Percentiles rank a stretch among this genome's conserved stretches.
These are phyloP conservation scores for Portunus trituberculatus DNA, from an alignment of 1,140 invertebrate species.

Conservation along the genomic window DNA sequence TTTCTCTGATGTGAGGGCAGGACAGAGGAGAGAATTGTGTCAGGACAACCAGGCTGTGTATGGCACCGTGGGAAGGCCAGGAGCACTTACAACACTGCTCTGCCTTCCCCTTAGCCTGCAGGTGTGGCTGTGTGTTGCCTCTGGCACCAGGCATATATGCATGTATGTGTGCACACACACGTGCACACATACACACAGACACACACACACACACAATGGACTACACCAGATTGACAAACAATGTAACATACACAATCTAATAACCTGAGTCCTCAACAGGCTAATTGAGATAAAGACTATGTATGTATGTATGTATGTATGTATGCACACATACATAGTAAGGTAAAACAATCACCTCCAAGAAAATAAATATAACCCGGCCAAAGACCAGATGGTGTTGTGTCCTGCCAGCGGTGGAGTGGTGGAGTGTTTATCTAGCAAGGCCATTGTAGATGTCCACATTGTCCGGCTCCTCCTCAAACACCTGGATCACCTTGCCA, in stretches of 20 bases:
- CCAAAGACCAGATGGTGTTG: no score
- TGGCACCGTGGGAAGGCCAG: background rate
- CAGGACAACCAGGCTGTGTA: background rate
- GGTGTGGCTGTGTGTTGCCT: background rate
- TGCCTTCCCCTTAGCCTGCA: background rate
- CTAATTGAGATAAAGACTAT: background rate
- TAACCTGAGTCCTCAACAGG: background rate
- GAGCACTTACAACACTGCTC: background rate
- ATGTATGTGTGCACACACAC: no score
- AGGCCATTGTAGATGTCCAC: constrained; percentile 50
- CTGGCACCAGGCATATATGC: background rate
- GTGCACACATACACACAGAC: background rate
- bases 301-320: background rate
- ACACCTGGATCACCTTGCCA: constrained; percentile 93
- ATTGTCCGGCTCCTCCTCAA: constrained; percentile 79
- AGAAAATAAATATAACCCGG: no score
- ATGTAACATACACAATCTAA: background rate
- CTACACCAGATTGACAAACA: background rate
- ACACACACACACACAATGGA: background rate
- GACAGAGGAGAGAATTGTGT: background rate
- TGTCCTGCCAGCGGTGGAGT: background rate
- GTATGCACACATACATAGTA: background rate
- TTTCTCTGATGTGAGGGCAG: background rate
- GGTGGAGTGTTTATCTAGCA: constrained; percentile 17
- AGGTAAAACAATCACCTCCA: background rate